Evolutionary conservation across 2,888 invertebrate species (phyloP).

Genomic region (Troides helena): DNA sequence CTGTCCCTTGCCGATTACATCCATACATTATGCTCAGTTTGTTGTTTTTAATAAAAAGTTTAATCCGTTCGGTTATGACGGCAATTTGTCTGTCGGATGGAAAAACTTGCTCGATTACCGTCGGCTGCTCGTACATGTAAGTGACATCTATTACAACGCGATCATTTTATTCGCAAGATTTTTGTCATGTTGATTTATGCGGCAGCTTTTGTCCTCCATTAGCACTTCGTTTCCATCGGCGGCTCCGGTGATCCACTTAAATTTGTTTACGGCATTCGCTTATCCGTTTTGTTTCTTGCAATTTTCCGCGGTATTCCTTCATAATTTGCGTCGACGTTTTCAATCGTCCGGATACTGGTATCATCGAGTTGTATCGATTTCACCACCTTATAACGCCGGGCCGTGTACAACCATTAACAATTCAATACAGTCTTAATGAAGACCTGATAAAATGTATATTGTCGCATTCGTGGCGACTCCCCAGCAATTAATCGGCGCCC

Average conservation of each 20-base stretch:
- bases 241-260: conserved; percentile 60
- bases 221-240: conserved; percentile 62
- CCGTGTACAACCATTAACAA: conserved; percentile 69
- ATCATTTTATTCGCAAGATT: conserved; percentile 64
- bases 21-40: conserved; percentile 79
- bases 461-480: conserved; percentile 67
- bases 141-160: conserved; percentile 44
- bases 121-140: conserved; percentile 49
- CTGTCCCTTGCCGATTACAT: conserved; percentile 78
- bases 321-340: conserved; percentile 46
- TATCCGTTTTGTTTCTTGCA: conserved; percentile 40
- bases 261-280: conserved; percentile 50
- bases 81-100: conserved; percentile 78
- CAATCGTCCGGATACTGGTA: conserved; percentile 55
- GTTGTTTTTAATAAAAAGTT: conserved; percentile 81
- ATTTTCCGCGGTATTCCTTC: conserved; percentile 46
- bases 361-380: conserved; percentile 64
- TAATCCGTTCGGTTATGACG: conserved; percentile 79
- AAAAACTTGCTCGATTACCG: conserved; percentile 77
- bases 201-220: conserved; percentile 76
- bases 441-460: conserved; percentile 76
- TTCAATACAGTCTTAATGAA: conserved; percentile 75
- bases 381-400: conserved; percentile 69
- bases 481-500: conserved; percentile 67
- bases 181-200: conserved; percentile 74